Percentiles rank a stretch among this genome's conserved stretches.
Evolutionary conservation across 2,888 invertebrate species (phyloP).

Genomic region (Colletes collaris): DNA sequence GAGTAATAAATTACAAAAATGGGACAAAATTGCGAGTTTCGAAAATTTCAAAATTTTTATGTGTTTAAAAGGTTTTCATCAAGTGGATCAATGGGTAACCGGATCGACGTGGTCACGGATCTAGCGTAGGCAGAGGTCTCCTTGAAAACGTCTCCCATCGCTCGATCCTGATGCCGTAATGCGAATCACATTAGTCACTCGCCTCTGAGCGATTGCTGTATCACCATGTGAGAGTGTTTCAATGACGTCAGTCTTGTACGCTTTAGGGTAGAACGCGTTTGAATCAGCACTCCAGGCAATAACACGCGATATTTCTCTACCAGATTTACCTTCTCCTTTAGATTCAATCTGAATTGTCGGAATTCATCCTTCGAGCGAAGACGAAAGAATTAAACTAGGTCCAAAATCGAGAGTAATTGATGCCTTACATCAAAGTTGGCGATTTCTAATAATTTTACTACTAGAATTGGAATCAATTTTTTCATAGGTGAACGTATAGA

Average conservation of each 20-base stretch:
- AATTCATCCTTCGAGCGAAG: not conserved
- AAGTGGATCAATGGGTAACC: slow-evolving; percentile 54
- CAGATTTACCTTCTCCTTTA: too few relatives aligned
- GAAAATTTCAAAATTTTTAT: not conserved
- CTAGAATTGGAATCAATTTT: too few relatives aligned
- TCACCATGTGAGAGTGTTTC: slow-evolving; percentile 3
- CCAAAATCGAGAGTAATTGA: too few relatives aligned
- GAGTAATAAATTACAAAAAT: too few relatives aligned
- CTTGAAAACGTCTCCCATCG: slow-evolving; percentile 59
- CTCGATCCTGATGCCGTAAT: slow-evolving; percentile 24
- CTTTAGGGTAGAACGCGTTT: slow-evolving; percentile 7
- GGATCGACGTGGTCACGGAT: slow-evolving; percentile 40
- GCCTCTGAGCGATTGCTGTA: slow-evolving; percentile 30
- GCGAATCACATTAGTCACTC: slow-evolving; percentile 49
- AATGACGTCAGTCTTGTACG: slow-evolving; percentile 41
- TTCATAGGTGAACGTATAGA: too few relatives aligned
- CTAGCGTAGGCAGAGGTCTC: slow-evolving; percentile 59
- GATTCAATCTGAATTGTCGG: too few relatives aligned
- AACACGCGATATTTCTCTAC: not conserved
- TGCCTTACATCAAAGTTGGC: too few relatives aligned
- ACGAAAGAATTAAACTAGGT: too few relatives aligned
- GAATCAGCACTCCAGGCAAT: not conserved
- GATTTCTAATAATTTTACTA: too few relatives aligned
- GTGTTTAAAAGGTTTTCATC: not conserved
- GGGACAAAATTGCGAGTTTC: too few relatives aligned